Base-by-base conservation (phyloP, 2,113 vertebrate genomes). In the Uria lomvia region DNA sequence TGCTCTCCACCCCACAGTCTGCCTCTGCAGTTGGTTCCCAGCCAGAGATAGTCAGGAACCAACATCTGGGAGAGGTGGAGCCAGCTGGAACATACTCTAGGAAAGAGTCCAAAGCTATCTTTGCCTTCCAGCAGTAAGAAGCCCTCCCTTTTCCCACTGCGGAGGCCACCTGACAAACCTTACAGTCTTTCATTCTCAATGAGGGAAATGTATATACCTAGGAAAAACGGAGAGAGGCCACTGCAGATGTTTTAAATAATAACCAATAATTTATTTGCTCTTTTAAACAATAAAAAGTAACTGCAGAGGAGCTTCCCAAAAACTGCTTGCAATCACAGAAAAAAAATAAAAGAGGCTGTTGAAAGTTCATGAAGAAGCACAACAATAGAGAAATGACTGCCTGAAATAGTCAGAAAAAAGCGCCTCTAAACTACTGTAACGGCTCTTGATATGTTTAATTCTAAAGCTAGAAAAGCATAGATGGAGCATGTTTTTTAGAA, bases 1-100 rank as follows among this genome's bases (percentile, higher is more conserved):
- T 73, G 91, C 79, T 96, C 89, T 97, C 92, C 94, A 90, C 92
- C 96, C 71, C 82, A 3, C 47, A 95, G 87, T 91, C 95, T 92
- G 89, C 94, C 91, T 96, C 88, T 95, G 90, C 92, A 92, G 90
- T 78, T 96, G 94, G 86, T 85, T 89, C n/a, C 56, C 21, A 40
- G 94, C 91, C 96, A 97, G 89, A 94, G 89, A 93, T 94, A 96
- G 77, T 96, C 91, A 94, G 82, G 94, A 94, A 95, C 89, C 93
- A 97, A 90, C 90, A 95, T 94, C 90, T 95, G 92, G 89, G 87
- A 90, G 78, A 92, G 59, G 68, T 81, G 90, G 85, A 94, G 96
- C 93, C 92, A 94, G 95, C 78, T 94, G 94, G 87, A 97, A 95
- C 81, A 88, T 8, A 96, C 32, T 56, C 68, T 77, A 94, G 94